Base-by-base conservation (phyloP, 37 sponge, comb jelly and placozoan genomes). In the Petrosia ficiformis region DNA sequence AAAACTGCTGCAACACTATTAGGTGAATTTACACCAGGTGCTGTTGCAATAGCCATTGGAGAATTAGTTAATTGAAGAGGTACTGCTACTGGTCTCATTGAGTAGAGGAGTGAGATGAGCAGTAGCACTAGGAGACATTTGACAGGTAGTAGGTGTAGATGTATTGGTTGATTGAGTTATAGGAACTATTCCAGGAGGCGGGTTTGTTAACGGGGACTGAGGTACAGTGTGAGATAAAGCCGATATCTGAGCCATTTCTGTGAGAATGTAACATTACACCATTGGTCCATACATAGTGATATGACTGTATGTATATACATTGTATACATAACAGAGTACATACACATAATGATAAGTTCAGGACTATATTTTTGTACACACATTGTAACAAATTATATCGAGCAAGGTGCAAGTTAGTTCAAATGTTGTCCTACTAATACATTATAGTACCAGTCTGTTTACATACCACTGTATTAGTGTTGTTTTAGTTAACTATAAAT, bases 21-120 rank as follows among this genome's bases (percentile, higher is more conserved):
- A 61, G 14, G 63, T 26, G 63, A n/a, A 61, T 11, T 61, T 6
- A 39, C 69, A 14, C 4, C 5, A 29, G 39, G 22, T 5, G 22
- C 29, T 11, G 33, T 22, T 24, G 38, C 38, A 43, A 25, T 37
- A 34, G 71, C 30, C 8, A 35, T 16, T n/a, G 79, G 79, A 79
- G 58, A 43, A 48, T 16, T 16, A 10, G 63, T 6, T 5, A 26
- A n/a, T n/a, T 22, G 63, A 61, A 26, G 26, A 61, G 26, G 63
- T 6, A 22, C 63, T 29, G n/a, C n/a, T 61, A 61, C 63, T 61
- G 63, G 11, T 8, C 28, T 61, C 63, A 61, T 29, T n/a, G 28
- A 61, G 63, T 26, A 61, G 63, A 61, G 63, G 63, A 22, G 63
- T 61, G 28, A 22, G 63, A 29, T 26, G 63, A 61, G 63, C 5